These are phyloP conservation scores for Tribolium freemani DNA, from an alignment of 2,888 invertebrate species.

Conservation along the genomic window DNA sequence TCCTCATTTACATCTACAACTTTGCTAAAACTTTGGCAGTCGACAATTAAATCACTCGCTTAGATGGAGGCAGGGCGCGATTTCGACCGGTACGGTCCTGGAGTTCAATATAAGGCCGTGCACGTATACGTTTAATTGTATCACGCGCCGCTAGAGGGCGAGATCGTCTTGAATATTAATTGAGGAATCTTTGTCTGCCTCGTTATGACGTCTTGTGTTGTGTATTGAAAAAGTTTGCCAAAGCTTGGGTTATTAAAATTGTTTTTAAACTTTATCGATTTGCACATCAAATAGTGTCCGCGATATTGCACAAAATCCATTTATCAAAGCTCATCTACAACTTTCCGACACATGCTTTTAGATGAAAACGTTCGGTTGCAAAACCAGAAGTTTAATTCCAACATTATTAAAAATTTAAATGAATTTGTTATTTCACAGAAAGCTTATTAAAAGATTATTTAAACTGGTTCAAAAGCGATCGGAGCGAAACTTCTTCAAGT, in stretches of 20 bases:
- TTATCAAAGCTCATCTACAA: too few relatives aligned
- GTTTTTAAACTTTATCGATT: too few relatives aligned
- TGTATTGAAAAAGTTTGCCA: too few relatives aligned
- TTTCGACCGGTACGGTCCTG: conserved; percentile 32
- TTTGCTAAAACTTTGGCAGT: conserved; percentile 40
- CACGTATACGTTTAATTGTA: conserved; percentile 65
- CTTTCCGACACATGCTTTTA: too few relatives aligned
- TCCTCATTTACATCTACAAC: conserved; percentile 44
- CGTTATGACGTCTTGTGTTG: conserved; percentile 28
- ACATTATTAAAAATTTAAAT: too few relatives aligned
- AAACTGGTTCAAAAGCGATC: neutral
- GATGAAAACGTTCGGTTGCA: too few relatives aligned
- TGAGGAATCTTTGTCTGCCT: conserved; percentile 9
- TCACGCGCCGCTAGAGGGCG: conserved; percentile 58
- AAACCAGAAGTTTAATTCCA: too few relatives aligned
- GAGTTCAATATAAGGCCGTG: conserved; percentile 31
- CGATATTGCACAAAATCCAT: too few relatives aligned
- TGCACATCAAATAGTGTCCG: too few relatives aligned
- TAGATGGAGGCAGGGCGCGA: conserved; percentile 11
- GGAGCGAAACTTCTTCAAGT: neutral
- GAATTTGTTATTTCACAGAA: too few relatives aligned
- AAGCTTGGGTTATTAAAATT: too few relatives aligned
- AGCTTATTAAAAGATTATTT: too few relatives aligned
- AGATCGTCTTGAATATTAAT: conserved; percentile 41
- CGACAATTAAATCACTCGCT: conserved; percentile 43